Evolutionary conservation across 2,888 invertebrate genomes (phyloP), one percentile per base, ranked within the genome.

Genomic region (Dicyrtoma fusca): DNA sequence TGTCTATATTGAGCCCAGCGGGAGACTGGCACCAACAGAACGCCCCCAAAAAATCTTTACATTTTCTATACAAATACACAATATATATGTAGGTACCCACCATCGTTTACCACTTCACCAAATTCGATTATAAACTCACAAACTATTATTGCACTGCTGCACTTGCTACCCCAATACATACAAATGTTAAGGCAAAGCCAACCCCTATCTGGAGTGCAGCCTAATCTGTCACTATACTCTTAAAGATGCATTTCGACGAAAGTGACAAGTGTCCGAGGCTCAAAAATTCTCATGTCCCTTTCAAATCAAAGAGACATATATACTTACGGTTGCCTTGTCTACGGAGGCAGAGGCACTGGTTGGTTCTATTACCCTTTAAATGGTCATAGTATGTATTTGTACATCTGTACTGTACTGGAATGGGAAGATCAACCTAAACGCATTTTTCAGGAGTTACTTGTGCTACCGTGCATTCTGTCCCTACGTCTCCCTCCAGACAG

Each of bases 21-120:
- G 76, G 80, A 78, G 74, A 73, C 78, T 79, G 81, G 81, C 81
- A 81, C 81, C 81, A 81, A 79, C 79, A 81, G 79, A 80, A 78
- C 80, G 79, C 80, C 80, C 80, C 80, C 77, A 49, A 73, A 74
- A 70, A 72, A 73, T 68, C 34, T 61, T 69, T 49, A 64, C 51
- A 53, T 53, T 66, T n/a, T 49, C 64, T 19, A 14, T 57, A 14
- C 49, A 44, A 44, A 61, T 42, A 34, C 13, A 61, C 17, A 11
- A 45, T 44, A 21, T 11, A 61, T 42, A 17, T n/a, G 5, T 13
- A 8, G 13, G 25, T 59, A 59, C 6, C 57, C 10, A 21, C 57
- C 25, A 13, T n/a, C n/a, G n/a, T n/a, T n/a, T n/a, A 34, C 34
- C 34, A 34, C 34, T 34, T 34, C 34, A 34, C 34, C 49, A 49